phyloP scores from a whole-genome alignment of 1,140 invertebrate species.

The Rhopalosiphum padi region DNA sequence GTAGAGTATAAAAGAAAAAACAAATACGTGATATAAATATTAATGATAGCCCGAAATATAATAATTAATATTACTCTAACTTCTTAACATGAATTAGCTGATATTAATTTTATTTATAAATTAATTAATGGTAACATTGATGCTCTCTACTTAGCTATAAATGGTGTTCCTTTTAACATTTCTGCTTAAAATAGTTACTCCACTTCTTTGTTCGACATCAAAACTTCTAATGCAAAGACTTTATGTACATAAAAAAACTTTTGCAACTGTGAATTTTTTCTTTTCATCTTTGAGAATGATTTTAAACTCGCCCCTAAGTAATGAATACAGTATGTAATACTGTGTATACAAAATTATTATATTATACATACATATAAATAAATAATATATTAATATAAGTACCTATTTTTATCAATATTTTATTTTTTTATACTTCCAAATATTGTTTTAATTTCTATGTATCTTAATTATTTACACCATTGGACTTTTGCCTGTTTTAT shows the following conservation, averaged over 20 bases:
- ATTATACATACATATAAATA: no score
- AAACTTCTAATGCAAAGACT: no score
- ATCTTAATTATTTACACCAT: background rate
- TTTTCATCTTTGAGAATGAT: background rate
- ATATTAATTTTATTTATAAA: background rate
- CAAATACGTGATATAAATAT: no score
- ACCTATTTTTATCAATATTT: no score
- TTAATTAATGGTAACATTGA: background rate
- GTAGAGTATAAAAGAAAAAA: no score
- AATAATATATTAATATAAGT: background rate
- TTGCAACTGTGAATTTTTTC: background rate
- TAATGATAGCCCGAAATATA: no score
- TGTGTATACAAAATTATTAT: background rate
- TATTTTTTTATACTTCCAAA: background rate
- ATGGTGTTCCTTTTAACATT: background rate
- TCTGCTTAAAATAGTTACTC: background rate
- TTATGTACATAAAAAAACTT: no score
- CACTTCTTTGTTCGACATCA: no score
- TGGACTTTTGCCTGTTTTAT: background rate
- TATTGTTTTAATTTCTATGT: background rate
- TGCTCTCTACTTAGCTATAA: background rate
- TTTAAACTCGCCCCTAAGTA: background rate
- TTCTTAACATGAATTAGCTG: background rate
- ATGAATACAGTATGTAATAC: background rate
- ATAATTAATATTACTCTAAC: no score